Percentiles rank a stretch among this genome's conserved stretches.
phyloP scores from a whole-genome alignment of 2,113 vertebrate genomes.

The Mormoops blainvillei region DNA sequence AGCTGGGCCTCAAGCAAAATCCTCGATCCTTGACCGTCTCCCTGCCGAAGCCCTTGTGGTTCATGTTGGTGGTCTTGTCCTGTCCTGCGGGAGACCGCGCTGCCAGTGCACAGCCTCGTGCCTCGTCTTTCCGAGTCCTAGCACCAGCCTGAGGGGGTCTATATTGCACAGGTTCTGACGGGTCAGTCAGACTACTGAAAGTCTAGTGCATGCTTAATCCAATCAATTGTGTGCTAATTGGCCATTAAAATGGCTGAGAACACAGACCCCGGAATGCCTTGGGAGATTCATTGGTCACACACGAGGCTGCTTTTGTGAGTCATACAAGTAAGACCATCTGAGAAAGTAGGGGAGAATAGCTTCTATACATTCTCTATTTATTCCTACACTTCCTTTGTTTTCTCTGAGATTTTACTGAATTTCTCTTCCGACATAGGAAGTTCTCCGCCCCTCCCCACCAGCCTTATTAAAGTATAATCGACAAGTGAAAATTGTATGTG shows the following conservation, averaged over 20 bases:
- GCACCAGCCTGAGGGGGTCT: not conserved
- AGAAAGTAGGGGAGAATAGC: not conserved
- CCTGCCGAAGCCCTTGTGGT: not conserved
- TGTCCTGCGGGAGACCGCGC: not conserved
- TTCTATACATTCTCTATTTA: not conserved
- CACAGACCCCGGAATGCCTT: not conserved
- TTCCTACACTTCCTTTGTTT: not conserved
- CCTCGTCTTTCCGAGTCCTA: not conserved
- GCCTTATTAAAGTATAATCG: not conserved
- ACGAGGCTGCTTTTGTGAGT: not conserved
- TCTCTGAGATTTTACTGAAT: not conserved
- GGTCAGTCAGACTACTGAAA: not conserved
- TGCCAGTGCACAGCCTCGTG: not conserved
- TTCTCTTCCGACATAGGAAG: not conserved
- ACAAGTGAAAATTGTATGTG: not conserved
- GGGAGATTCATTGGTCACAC: not conserved
- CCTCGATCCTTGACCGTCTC: not conserved
- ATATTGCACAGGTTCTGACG: not conserved
- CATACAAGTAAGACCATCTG: not conserved
- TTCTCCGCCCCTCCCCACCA: not conserved
- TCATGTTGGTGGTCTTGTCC: not conserved
- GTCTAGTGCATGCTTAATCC: slow-evolving; percentile 36
- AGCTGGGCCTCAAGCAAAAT: not conserved
- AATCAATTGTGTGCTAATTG: slow-evolving; percentile 38
- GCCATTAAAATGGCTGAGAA: not conserved